These are phyloP conservation scores for Stenodema calcarata DNA, from an alignment of 2,888 invertebrate genomes.

Conservation along the genomic window DNA sequence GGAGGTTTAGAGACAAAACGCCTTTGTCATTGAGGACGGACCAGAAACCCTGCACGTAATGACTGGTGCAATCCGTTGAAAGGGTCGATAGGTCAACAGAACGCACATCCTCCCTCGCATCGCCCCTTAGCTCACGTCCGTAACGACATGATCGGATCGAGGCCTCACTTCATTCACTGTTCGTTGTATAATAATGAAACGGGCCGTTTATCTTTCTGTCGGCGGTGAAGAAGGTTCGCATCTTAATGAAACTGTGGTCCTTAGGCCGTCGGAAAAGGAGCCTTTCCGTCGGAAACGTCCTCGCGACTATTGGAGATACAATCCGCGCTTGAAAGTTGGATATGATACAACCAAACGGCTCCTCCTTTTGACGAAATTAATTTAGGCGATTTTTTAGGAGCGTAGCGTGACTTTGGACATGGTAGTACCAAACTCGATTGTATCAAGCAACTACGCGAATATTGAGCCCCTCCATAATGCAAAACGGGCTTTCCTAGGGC, in stretches of 20 bases:
- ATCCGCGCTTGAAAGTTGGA: no score
- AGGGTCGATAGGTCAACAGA: neutral
- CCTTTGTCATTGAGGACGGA: neutral
- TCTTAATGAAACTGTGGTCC: neutral
- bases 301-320: neutral
- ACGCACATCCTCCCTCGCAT: neutral
- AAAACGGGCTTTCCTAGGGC: no score
- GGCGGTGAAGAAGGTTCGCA: neutral
- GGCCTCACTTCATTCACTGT: neutral
- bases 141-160: constrained; percentile 2
- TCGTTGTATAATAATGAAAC: neutral
- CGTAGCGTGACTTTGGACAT: no score
- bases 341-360: no score
- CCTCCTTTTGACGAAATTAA: no score
- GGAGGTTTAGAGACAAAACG: neutral
- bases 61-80: neutral
- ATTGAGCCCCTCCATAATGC: no score
- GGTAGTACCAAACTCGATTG: no score
- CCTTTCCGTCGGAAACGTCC: neutral
- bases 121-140: neutral
- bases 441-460: no score
- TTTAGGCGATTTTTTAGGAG: no score
- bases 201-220: neutral
- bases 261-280: neutral
- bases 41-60: neutral